Evolutionary conservation across 2,113 vertebrate species (phyloP).

Genomic region (Zeus faber): DNA sequence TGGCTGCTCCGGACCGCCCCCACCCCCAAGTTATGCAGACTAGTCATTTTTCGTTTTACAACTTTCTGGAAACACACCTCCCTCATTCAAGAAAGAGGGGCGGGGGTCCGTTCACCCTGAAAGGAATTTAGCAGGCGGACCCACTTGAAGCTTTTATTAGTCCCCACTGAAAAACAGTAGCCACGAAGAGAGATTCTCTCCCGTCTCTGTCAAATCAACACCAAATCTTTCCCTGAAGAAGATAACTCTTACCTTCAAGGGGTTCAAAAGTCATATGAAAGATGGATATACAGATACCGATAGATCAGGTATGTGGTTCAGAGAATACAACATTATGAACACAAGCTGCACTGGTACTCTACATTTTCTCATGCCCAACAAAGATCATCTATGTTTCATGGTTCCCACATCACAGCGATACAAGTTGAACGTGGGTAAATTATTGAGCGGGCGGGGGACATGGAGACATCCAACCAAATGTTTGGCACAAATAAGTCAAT

Average conservation of each 20-base stretch:
- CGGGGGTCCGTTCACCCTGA: conserved; percentile 24
- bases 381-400: conserved; percentile 65
- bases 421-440: conserved; percentile 54
- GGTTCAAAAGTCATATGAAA: no score
- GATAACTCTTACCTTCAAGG: not conserved
- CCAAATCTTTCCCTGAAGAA: not conserved
- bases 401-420: conserved; percentile 22
- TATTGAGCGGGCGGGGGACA: conserved; percentile 53
- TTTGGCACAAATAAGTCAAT: no score
- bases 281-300: no score
- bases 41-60: no score
- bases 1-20: no score
- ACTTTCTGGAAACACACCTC: conserved; percentile 31
- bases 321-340: no score
- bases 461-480: conserved; percentile 22
- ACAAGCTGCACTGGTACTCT: conserved; percentile 3
- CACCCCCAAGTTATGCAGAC: no score
- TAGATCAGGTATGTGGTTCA: not conserved
- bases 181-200: no score
- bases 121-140: conserved; percentile 36
- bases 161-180: no score
- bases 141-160: conserved; percentile 10
- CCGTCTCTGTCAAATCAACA: no score
- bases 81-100: conserved; percentile 4
- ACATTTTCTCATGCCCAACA: conserved; percentile 38